Base-by-base conservation (phyloP, 2,113 vertebrate species). In the Entelurus aequoreus region DNA sequence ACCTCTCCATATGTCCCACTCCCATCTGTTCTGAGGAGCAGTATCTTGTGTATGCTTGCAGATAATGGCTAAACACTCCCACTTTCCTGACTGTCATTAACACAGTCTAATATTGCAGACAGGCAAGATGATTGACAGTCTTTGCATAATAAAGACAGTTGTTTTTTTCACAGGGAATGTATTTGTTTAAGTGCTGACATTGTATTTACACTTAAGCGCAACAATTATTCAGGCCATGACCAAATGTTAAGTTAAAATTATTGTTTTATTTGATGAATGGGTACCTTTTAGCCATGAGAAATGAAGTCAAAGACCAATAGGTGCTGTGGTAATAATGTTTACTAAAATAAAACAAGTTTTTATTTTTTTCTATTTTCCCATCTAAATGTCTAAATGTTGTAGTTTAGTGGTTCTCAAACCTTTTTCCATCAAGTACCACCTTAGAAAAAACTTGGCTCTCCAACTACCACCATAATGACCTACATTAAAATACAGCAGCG, bases 1-100 rank as follows among this genome's bases (percentile, higher is more conserved):
- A 88, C 81, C 79, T 80, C 75, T 87, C 75, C 84, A 88, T 90
- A 88, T 90, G 83, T 86, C 83, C 87, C 76, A 64, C 50, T 46
- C 73, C 28, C 62, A 19, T 65, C 67, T 72, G 36, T 42, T 66
- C 70, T 83, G 73, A 75, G 77, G 77, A 80, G 84, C 81, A 81
- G 83, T 87, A 75, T 87, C 81, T 76, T 74, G 49, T 81, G 68
- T 78, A 71, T 77, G 69, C 66, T 77, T 65, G 58, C 67, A 82
- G 69, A 76, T 63, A 8, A 0, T 48, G 19, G 54, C 47, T 71
- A 57, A 62, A 63, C 66, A 60, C 65, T 71, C 66, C 63, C 56
- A 50, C 19, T 78, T 78, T 83, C 76, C 62, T 73, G 63, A 67
- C 62, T 55, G 48, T 80, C 60, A 70, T 79, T 62, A 74, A 76